These are phyloP conservation scores for Geotrupes spiniger DNA, from an alignment of 2,888 invertebrate species.

Conservation along the genomic window DNA sequence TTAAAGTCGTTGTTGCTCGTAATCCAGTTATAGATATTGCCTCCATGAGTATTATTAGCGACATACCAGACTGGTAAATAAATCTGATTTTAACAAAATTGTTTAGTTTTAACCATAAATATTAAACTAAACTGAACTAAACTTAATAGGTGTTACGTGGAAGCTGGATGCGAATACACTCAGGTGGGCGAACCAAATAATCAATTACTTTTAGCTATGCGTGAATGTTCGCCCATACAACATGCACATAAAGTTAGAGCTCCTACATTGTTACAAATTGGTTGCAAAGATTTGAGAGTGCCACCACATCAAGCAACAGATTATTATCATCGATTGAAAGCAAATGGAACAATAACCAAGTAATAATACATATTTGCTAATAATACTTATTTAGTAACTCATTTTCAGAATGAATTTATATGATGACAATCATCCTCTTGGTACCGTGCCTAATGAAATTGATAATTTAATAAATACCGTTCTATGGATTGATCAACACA, in stretches of 20 bases:
- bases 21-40: conserved; percentile 84
- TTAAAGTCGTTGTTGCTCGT: conserved; percentile 68
- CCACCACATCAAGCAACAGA: conserved; percentile 72
- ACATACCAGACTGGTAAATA: conserved; percentile 88
- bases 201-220: conserved; percentile 60
- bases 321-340: conserved; percentile 66
- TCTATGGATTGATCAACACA: conserved; percentile 67
- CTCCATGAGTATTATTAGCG: conserved; percentile 68
- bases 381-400: not conserved
- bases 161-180: conserved; percentile 58
- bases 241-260: conserved; percentile 68
- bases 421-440: conserved; percentile 76
- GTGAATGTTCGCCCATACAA: conserved; percentile 66
- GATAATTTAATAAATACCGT: conserved; percentile 72
- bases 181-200: conserved; percentile 55
- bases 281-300: conserved; percentile 77
- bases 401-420: conserved; percentile 64
- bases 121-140: conserved; percentile 5
- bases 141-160: conserved; percentile 61
- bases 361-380: conserved; percentile 44
- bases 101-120: not conserved
- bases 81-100: not conserved
- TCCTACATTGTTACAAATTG: conserved; percentile 77
- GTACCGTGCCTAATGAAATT: conserved; percentile 65
- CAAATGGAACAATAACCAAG: conserved; percentile 65